A percentile compares a stretch with the other conserved stretches of the same genome.
phyloP scores from a whole-genome alignment of 2,797 vertebrate species.

The Dromococcyx pavoninus region DNA sequence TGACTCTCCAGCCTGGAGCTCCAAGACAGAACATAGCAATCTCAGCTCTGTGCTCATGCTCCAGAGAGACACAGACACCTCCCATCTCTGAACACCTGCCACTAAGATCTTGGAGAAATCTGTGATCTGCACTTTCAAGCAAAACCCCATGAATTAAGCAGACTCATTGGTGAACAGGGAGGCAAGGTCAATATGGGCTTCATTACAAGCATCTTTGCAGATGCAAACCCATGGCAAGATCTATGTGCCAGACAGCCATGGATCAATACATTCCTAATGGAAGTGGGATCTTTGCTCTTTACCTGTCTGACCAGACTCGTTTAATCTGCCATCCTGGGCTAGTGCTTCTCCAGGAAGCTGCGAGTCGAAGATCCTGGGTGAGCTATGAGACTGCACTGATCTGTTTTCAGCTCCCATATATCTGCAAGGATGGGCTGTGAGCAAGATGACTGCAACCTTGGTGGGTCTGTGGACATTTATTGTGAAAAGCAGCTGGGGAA shows the following conservation, averaged over 20 bases:
- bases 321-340: not conserved
- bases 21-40: not conserved
- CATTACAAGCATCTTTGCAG: not conserved
- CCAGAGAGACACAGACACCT: not conserved
- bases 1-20: not conserved
- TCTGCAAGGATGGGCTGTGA: not conserved
- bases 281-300: not conserved
- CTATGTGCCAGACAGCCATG: not conserved
- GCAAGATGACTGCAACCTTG: not conserved
- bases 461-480: not conserved
- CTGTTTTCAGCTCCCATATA: not conserved
- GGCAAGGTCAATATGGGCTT: not conserved
- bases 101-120: not conserved
- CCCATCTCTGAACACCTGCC: not conserved
- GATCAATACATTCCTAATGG: not conserved
- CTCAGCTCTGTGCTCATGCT: not conserved
- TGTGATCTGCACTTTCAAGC: not conserved
- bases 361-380: fast-evolving
- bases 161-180: not conserved
- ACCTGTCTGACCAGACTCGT: not conserved
- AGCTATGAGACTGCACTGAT: not conserved
- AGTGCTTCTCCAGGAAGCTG: not conserved
- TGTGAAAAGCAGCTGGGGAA: conserved; percentile 44
- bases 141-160: not conserved
- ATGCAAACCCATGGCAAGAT: not conserved